Percentiles rank a stretch among this genome's conserved stretches.
Evolutionary conservation across 2,797 vertebrate species (phyloP).

Genomic region (Limosa lapponica): DNA sequence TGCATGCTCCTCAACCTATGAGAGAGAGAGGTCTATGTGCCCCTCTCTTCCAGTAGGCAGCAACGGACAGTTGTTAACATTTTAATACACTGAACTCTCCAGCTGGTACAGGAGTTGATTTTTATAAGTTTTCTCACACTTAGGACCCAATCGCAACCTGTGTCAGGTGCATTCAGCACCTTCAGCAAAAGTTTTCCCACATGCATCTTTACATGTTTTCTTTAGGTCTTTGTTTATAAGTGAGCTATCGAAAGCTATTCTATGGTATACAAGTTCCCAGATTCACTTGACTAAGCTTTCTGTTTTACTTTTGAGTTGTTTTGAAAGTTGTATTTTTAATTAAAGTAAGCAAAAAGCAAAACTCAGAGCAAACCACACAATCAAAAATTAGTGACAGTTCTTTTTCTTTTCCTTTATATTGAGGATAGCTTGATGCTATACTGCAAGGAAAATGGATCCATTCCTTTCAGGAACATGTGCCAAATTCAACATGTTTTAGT

Average conservation of each 20-base stretch:
- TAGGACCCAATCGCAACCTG: not conserved
- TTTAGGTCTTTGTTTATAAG: not conserved
- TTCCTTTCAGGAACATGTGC: not conserved
- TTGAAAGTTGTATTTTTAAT: not conserved
- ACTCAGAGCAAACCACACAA: not conserved
- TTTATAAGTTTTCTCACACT: not conserved
- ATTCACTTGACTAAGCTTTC: not conserved
- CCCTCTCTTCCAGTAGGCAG: not conserved
- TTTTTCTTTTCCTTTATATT: not conserved
- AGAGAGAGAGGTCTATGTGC: accelerated
- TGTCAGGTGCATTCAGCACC: not conserved
- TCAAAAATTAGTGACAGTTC: not conserved
- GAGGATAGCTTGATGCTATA: not conserved
- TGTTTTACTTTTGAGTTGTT: not conserved
- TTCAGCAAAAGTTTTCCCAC: not conserved
- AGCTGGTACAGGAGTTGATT: not conserved
- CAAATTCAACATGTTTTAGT: not conserved
- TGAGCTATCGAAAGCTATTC: not conserved
- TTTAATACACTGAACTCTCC: not conserved
- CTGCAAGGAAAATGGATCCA: not conserved
- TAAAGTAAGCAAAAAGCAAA: not conserved
- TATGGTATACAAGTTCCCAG: not conserved
- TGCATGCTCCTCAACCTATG: accelerated
- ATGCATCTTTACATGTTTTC: accelerated
- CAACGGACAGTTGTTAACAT: too few relatives aligned